phyloP scores from a whole-genome alignment of 2,797 vertebrate species.

The Lemur catta region DNA sequence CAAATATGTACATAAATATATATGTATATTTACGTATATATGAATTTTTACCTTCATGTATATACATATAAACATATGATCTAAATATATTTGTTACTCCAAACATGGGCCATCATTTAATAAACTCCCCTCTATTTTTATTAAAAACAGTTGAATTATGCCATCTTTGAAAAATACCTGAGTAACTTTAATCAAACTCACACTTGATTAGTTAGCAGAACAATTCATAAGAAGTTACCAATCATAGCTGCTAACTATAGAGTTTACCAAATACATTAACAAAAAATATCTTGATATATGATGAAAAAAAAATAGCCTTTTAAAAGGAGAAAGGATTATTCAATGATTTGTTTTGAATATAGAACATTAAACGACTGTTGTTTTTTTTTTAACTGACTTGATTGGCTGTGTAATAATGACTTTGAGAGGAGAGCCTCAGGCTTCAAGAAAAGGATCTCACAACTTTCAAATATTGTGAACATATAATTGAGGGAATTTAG shows the following conservation, averaged over 20 bases:
- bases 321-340: not conserved
- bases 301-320: not conserved
- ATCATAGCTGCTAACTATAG: not conserved
- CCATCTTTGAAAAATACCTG: not conserved
- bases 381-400: not conserved
- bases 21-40: not conserved
- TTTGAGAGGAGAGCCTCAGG: not conserved
- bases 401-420: not conserved
- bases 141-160: not conserved
- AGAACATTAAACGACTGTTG: rapidly evolving
- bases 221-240: not conserved
- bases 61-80: not conserved
- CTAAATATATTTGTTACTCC: not conserved
- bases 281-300: not conserved
- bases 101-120: not conserved
- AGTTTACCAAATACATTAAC: not conserved
- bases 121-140: not conserved
- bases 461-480: not conserved
- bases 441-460: not conserved
- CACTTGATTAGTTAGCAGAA: not conserved
- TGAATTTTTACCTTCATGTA: not conserved
- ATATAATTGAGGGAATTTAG: not conserved
- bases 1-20: not conserved
- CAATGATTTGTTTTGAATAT: not conserved
- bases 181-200: not conserved